A percentile compares a stretch with the other conserved stretches of the same genome.
These are phyloP conservation scores for Antheraea assamensis DNA, from an alignment of 2,888 invertebrate genomes.

Conservation along the genomic window DNA sequence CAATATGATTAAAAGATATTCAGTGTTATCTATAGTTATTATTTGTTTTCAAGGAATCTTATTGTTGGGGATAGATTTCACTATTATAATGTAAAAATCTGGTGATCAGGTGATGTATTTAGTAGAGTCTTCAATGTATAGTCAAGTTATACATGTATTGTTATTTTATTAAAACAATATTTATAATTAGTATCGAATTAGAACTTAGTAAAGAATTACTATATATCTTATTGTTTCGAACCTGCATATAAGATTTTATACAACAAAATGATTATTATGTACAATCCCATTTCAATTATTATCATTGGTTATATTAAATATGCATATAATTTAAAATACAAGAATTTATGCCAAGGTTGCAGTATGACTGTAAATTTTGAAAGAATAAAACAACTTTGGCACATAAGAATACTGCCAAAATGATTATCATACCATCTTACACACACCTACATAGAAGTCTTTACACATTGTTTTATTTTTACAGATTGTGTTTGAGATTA, in stretches of 20 bases:
- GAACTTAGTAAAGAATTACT: too few relatives aligned
- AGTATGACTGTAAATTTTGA: not conserved
- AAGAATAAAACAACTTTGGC: not conserved
- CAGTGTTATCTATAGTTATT: too few relatives aligned
- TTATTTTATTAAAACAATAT: too few relatives aligned
- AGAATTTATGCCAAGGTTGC: not conserved
- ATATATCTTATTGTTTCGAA: too few relatives aligned
- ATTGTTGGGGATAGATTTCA: not conserved
- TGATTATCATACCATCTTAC: not conserved
- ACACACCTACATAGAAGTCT: not conserved
- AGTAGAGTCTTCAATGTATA: too few relatives aligned
- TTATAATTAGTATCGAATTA: too few relatives aligned
- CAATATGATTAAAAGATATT: not conserved
- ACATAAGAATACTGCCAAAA: not conserved
- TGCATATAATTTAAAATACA: not conserved
- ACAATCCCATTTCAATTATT: not conserved
- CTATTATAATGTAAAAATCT: not conserved
- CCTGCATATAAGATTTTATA: too few relatives aligned
- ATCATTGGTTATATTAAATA: not conserved
- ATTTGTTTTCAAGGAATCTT: not conserved
- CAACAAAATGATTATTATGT: not conserved
- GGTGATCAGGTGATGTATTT: too few relatives aligned
- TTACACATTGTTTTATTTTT: not conserved
- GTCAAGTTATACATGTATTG: too few relatives aligned
- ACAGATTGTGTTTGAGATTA: not conserved